phyloP scores from a whole-genome alignment of 92 coral and sea anemone species.

The Isaurus tuberculatus region DNA sequence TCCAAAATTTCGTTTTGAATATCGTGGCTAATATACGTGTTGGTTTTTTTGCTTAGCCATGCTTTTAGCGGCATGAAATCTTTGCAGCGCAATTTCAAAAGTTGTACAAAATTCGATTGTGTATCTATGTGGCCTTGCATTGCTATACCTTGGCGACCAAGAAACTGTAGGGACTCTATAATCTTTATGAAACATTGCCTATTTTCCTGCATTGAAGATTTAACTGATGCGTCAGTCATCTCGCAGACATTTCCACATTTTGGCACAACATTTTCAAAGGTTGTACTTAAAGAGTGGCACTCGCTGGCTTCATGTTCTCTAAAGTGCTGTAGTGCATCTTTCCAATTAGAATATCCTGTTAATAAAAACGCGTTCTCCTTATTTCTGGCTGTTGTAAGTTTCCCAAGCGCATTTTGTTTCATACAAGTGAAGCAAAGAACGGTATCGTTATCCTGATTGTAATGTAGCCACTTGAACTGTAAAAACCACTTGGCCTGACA shows the following conservation, averaged over 20 bases:
- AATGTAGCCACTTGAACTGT: neutral
- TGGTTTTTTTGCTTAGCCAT: conserved; percentile 20
- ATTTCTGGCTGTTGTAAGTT: neutral
- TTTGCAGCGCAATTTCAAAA: neutral
- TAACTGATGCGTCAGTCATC: neutral
- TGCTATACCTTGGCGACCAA: neutral
- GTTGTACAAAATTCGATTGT: conserved; percentile 6
- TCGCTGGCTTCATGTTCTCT: neutral
- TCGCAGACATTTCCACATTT: conserved; percentile 13
- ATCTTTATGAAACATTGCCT: neutral
- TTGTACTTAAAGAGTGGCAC: conserved; percentile 20
- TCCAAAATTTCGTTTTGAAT: conserved; percentile 21
- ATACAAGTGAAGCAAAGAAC: neutral
- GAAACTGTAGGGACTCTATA: neutral
- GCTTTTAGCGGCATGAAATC: neutral
- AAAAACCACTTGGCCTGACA: conserved; percentile 4
- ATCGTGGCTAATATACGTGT: conserved; percentile 18
- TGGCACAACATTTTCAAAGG: conserved; percentile 21
- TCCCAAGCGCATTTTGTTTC: conserved; percentile 2
- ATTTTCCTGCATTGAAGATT: neutral
- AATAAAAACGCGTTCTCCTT: neutral
- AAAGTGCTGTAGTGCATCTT: neutral
- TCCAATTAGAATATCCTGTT: too few species aligned
- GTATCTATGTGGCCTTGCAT: conserved; percentile 7
- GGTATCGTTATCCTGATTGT: neutral